Evolutionary conservation across 2,797 vertebrate genomes (phyloP).

Genomic region (Pangasius macronema): DNA sequence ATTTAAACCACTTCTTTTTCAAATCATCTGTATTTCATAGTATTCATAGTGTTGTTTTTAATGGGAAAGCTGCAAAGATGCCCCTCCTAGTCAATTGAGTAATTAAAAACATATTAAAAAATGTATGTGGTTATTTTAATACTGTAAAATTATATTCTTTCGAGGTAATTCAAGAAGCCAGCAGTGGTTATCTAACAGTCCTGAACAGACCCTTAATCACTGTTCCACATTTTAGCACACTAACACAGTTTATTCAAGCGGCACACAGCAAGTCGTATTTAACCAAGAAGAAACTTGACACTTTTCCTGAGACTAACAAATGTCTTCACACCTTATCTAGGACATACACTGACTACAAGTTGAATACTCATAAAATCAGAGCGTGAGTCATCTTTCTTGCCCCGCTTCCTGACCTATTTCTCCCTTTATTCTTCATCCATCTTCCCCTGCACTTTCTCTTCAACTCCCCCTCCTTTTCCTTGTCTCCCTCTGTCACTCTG

Average conservation of each 20-base stretch:
- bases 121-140: slow-evolving; percentile 1
- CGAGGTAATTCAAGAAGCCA: neutral
- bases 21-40: neutral
- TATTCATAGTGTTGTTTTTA: neutral
- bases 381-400: slow-evolving; percentile 6
- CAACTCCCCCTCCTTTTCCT: neutral
- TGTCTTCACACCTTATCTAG: neutral
- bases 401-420: neutral
- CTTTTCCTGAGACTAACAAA: neutral
- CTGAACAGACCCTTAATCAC: neutral
- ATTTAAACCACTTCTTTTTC: neutral
- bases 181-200: neutral
- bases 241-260: neutral
- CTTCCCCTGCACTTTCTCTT: slow-evolving; percentile 2
- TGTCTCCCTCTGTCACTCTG: slow-evolving; percentile 4
- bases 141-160: neutral
- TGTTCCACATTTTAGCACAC: neutral
- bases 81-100: too few species aligned
- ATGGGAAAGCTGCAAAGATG: neutral
- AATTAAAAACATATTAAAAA: neutral
- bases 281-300: neutral
- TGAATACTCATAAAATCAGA: neutral
- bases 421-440: neutral
- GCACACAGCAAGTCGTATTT: neutral
- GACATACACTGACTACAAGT: neutral